Base-by-base conservation (phyloP, 1,140 invertebrate species). In the Coenobita brevimanus region DNA sequence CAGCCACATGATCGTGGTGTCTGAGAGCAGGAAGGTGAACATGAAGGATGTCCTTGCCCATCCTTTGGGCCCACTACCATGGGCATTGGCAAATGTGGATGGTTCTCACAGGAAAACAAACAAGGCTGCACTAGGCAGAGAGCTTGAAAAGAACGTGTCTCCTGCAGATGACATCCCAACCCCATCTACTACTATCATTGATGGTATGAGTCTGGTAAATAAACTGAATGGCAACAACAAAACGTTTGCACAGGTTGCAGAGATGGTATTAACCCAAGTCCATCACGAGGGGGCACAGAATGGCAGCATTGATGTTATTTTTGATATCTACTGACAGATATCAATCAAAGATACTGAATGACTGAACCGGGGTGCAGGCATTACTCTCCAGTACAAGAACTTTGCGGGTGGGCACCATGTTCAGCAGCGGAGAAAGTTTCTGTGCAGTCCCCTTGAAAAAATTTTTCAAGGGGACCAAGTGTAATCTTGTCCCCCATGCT, bases 341-440 rank as follows among this genome's bases (percentile, higher is more conserved):
- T 57, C 46, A 13, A 81, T 79, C 41, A 79, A 79, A 46, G 3
- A 8, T 24, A 46, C 76, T 79, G 76, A 79, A 79, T 1, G 78
- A 57, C 3, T 24, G 4, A 8, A 27, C 2, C 3, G 57, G 41
- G 57, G 54, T 30, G 46, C 46, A 17, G 57, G 62, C 27, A 62
- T n/a, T n/a, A n/a, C n/a, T n/a, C n/a, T n/a, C n/a, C n/a, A n/a
- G n/a, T n/a, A n/a, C n/a, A n/a, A n/a, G n/a, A n/a, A n/a, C n/a
- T n/a, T n/a, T n/a, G n/a, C n/a, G n/a, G n/a, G n/a, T n/a, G n/a
- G n/a, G n/a, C n/a, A n/a, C n/a, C n/a, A n/a, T n/a, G n/a, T n/a
- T n/a, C n/a, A n/a, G n/a, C n/a, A n/a, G n/a, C n/a, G n/a, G n/a
- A n/a, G n/a, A n/a, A n/a, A n/a, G n/a, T n/a, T n/a, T n/a, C n/a